phyloP scores from a whole-genome alignment of 2,888 invertebrate species.

The Norana najaformis region DNA sequence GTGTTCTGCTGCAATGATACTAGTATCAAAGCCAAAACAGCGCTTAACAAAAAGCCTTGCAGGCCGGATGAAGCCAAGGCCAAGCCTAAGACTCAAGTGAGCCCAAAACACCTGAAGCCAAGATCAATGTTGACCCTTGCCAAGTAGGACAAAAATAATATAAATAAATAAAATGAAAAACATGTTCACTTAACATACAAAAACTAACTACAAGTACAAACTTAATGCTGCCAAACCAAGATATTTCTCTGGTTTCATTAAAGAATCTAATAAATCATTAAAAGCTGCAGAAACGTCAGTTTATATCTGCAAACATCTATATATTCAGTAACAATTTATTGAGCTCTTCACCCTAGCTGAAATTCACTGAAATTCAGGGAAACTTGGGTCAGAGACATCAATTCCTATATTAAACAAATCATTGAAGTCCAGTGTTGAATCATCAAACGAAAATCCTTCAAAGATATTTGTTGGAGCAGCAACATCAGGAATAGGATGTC shows the following conservation, averaged over 20 bases:
- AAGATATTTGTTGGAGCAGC: not conserved
- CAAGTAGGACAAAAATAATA: too few relatives aligned
- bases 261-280: not conserved
- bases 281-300: not conserved
- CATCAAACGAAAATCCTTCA: not conserved
- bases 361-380: not conserved
- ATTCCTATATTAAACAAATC: not conserved
- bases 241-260: not conserved
- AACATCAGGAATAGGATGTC: not conserved
- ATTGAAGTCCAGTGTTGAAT: not conserved
- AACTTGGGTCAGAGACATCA: not conserved
- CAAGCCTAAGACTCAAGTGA: not conserved
- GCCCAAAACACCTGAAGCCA: not conserved
- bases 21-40: too few relatives aligned
- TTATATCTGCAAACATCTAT: not conserved
- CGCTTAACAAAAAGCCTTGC: not conserved
- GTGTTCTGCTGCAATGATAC: not conserved
- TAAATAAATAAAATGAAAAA: too few relatives aligned
- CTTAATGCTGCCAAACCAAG: slow-evolving; percentile 10
- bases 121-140: not conserved
- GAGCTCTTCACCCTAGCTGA: not conserved
- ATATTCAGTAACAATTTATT: not conserved
- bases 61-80: not conserved
- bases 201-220: not conserved
- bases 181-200: too few relatives aligned